phyloP scores from a whole-genome alignment of 2,888 invertebrate genomes.

The Agrochola circellaris region DNA sequence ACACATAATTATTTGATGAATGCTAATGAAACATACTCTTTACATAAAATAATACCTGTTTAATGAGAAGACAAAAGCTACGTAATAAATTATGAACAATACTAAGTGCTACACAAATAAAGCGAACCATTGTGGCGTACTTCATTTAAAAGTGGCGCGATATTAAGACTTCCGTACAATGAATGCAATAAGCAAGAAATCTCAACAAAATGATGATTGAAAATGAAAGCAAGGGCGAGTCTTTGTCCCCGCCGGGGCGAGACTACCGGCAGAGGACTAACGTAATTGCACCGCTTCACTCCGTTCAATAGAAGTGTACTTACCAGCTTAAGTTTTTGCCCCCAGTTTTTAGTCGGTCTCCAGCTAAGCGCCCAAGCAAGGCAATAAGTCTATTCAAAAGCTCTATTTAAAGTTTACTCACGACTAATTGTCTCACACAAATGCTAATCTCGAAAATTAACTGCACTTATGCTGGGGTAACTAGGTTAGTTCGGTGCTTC shows the following conservation, averaged over 20 bases:
- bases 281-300: conserved; percentile 73
- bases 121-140: conserved; percentile 25
- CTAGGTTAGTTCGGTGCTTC: conserved; percentile 69
- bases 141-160: conserved; percentile 45
- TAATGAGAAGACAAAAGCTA: conserved; percentile 12
- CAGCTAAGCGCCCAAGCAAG: conserved; percentile 59
- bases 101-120: conserved; percentile 30
- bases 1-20: not conserved
- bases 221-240: conserved; percentile 70
- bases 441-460: conserved; percentile 77
- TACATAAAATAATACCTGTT: not conserved
- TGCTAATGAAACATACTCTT: not conserved
- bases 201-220: conserved; percentile 70
- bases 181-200: conserved; percentile 68
- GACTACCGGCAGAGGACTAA: conserved; percentile 65
- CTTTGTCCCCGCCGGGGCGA: conserved; percentile 64
- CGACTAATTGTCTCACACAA: conserved; percentile 74
- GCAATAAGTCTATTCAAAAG: conserved; percentile 71
- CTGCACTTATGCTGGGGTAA: conserved; percentile 73
- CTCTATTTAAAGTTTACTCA: conserved; percentile 75
- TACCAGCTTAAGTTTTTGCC: conserved; percentile 70
- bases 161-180: conserved; percentile 61
- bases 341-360: conserved; percentile 63
- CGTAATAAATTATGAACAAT: not conserved
- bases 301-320: conserved; percentile 68